Conservation (phyloP, 2,797 vertebrate genomes). For the Poecilia picta region DNA sequence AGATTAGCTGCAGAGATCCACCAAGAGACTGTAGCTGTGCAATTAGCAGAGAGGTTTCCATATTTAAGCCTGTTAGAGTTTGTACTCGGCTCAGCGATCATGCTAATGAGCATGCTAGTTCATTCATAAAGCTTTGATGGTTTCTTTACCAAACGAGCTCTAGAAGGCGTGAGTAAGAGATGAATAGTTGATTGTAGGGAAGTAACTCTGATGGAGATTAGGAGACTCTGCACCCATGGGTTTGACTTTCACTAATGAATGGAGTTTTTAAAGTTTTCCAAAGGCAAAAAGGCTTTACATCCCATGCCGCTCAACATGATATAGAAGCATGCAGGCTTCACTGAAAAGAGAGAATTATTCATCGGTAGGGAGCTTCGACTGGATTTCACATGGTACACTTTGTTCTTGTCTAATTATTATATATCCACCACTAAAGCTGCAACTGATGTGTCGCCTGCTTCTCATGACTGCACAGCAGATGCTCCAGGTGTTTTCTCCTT, state of each 20-base stretch:
- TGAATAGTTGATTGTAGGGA: conserved; percentile 50
- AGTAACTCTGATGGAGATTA: conserved; percentile 48
- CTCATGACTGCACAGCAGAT: conserved; percentile 48
- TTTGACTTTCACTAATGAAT: conserved; percentile 55
- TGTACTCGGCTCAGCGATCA: conserved; percentile 59
- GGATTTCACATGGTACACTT: conserved; percentile 10
- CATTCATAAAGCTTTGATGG: conserved; percentile 78
- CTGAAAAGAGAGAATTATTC: conserved; percentile 4
- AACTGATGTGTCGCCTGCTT: conserved; percentile 22
- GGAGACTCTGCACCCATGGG: conserved; percentile 33
- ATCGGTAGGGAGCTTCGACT: conserved; percentile 12
- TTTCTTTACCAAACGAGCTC: conserved; percentile 49
- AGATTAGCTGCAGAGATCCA: conserved; percentile 63
- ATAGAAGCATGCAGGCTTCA: conserved; percentile 14
- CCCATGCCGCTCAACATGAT: conserved; percentile 18
- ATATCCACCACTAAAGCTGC: conserved; percentile 23
- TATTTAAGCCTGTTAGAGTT: conserved; percentile 68
- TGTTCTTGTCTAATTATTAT: conserved; percentile 14
- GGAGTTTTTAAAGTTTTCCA: conserved; percentile 55
- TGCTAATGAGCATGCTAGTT: conserved; percentile 69
- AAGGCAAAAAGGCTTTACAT: conserved; percentile 35
- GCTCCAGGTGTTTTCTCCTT: conserved; percentile 55
- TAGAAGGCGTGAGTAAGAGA: conserved; percentile 59
- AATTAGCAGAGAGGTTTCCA: conserved; percentile 73
- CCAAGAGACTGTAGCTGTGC: conserved; percentile 51